These are phyloP conservation scores for Sebastiscus albofasciatus DNA, from an alignment of 2,797 vertebrate genomes.

Conservation along the genomic window DNA sequence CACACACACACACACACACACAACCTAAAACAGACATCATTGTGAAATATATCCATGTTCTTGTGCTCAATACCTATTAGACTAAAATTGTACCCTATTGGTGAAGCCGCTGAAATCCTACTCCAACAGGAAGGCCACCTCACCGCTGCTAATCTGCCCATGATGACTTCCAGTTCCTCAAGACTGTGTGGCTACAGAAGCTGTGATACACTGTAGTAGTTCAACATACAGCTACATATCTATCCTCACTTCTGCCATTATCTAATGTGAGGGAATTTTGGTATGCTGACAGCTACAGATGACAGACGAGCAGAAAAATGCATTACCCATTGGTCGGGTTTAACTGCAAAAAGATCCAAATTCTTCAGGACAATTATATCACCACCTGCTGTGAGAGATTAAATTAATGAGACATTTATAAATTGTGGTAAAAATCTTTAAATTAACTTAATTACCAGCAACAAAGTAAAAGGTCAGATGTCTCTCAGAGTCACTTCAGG, in stretches of 20 bases:
- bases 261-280: slow-evolving; percentile 28
- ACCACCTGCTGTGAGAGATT: slow-evolving; percentile 50
- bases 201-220: background rate
- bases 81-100: slow-evolving; percentile 8
- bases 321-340: background rate
- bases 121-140: slow-evolving; percentile 42
- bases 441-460: slow-evolving; percentile 42
- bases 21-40: background rate
- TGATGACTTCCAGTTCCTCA: slow-evolving; percentile 49
- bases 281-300: slow-evolving; percentile 35
- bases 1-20: background rate
- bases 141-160: slow-evolving; percentile 21
- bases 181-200: slow-evolving; percentile 32
- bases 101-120: slow-evolving; percentile 28
- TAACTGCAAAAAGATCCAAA: slow-evolving; percentile 33
- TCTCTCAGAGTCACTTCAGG: slow-evolving; percentile 49
- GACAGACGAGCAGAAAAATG: slow-evolving; percentile 28
- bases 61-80: background rate
- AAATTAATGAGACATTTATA: slow-evolving; percentile 44
- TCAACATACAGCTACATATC: slow-evolving; percentile 24
- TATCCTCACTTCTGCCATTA: slow-evolving; percentile 26
- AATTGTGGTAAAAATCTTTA: slow-evolving; percentile 30
- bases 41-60: background rate
- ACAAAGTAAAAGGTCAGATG: slow-evolving; percentile 52
- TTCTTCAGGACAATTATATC: slow-evolving; percentile 47